Evolutionary conservation across 2,113 vertebrate species (phyloP).

Genomic region (Muntiacus reevesi): DNA sequence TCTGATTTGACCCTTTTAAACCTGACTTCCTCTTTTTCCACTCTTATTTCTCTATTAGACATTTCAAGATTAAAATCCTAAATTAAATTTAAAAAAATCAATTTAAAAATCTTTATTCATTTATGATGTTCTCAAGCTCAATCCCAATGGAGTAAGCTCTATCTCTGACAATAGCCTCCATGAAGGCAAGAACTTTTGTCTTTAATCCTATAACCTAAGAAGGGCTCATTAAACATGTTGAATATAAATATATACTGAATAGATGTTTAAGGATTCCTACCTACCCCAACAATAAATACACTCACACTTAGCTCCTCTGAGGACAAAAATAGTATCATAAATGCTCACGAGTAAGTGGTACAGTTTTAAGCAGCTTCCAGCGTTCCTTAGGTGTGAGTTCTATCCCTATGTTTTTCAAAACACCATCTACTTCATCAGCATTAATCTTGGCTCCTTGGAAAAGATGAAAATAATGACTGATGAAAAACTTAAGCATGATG

Average conservation of each 20-base stretch:
- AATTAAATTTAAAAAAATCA: background rate
- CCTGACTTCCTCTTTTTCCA: background rate
- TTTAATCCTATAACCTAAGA: background rate
- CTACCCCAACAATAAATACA: background rate
- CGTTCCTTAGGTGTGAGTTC: conserved; percentile 43
- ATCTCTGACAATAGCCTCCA: background rate
- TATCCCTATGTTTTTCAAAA: conserved; percentile 49
- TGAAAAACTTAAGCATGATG: background rate
- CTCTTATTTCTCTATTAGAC: background rate
- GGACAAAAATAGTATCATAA: background rate
- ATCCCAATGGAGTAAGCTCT: background rate
- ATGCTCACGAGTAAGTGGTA: conserved; percentile 59
- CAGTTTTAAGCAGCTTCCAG: conserved; percentile 42
- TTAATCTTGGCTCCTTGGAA: conserved; percentile 45
- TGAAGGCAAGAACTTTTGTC: background rate
- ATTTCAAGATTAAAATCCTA: background rate
- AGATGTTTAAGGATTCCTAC: background rate
- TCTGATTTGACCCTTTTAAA: background rate
- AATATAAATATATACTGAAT: background rate
- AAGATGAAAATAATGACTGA: background rate
- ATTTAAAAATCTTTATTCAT: background rate
- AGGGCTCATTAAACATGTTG: background rate
- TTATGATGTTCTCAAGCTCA: background rate
- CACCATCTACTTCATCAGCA: background rate
- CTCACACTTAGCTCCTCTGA: background rate